A percentile compares a stretch with the other conserved stretches of the same genome.
These are phyloP conservation scores for Thalassoma bifasciatum DNA, from an alignment of 2,113 vertebrate genomes.

Conservation along the genomic window DNA sequence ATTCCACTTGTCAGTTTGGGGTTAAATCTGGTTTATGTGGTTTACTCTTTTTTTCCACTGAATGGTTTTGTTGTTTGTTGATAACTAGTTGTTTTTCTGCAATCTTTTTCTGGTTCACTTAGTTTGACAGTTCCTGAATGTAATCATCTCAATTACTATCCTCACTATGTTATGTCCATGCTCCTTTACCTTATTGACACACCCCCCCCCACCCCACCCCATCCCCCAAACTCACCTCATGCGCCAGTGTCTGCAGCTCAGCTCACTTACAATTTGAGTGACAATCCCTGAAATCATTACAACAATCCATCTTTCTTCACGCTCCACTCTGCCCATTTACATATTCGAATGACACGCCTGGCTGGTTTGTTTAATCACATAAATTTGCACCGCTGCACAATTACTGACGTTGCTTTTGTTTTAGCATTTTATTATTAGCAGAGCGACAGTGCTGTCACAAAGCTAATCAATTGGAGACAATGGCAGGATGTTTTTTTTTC, in stretches of 20 bases:
- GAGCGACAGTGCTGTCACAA: conserved; percentile 14
- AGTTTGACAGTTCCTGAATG: no score
- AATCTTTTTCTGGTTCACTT: no score
- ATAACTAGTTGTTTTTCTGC: no score
- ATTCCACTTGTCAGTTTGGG: no score
- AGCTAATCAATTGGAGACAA: conserved; percentile 48
- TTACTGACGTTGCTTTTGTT: conserved; percentile 37
- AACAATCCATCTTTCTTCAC: conserved; percentile 39
- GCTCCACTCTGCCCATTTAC: conserved; percentile 37
- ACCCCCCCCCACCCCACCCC: no score
- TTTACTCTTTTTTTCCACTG: no score
- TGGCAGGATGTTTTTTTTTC: neutral
- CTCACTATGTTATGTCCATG: neutral
- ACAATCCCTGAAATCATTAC: conserved; percentile 60
- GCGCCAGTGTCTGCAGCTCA: conserved; percentile 39
- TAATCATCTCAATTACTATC: neutral
- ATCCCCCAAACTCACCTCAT: neutral
- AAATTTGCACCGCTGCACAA: conserved; percentile 33
- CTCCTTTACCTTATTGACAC: neutral
- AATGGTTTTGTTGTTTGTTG: no score
- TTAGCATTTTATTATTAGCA: conserved; percentile 42
- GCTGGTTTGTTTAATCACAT: conserved; percentile 57
- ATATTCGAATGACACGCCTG: conserved; percentile 57
- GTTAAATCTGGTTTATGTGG: no score
- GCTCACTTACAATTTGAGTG: conserved; percentile 57